phyloP scores from a whole-genome alignment of 2,113 vertebrate genomes.

The Ptyas mucosa region DNA sequence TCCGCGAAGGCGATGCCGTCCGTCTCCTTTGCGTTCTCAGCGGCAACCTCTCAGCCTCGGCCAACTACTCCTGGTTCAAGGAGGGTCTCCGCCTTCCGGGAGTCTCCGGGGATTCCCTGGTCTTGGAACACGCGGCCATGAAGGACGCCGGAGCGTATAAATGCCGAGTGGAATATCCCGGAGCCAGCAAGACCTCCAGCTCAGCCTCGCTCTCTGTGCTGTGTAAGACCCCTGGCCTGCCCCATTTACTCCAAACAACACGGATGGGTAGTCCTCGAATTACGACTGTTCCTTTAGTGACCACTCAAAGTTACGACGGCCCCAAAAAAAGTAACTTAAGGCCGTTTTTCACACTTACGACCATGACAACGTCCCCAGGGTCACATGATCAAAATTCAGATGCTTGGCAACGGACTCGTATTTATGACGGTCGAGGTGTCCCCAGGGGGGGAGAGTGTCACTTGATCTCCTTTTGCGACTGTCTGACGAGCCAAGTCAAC shows the following conservation, averaged over 20 bases:
- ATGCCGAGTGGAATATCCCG: not conserved
- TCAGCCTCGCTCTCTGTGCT: conserved; percentile 35
- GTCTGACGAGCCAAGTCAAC: too few species aligned
- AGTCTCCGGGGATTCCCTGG: not conserved
- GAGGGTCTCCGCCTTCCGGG: not conserved
- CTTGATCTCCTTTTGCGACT: too few species aligned
- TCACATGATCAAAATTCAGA: too few species aligned
- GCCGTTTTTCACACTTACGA: too few species aligned
- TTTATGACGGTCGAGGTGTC: not conserved
- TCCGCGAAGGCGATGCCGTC: conserved; percentile 44
- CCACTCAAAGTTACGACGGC: too few species aligned
- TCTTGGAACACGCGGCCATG: not conserved
- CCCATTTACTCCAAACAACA: rapidly evolving
- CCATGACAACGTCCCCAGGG: too few species aligned
- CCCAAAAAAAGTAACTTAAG: too few species aligned
- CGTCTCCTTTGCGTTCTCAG: conserved; percentile 52
- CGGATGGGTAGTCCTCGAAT: too few species aligned
- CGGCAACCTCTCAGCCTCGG: not conserved
- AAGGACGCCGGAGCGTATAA: conserved; percentile 34
- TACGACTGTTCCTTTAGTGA: not conserved
- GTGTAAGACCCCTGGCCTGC: conserved; percentile 20
- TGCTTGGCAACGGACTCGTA: not conserved
- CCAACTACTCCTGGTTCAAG: conserved; percentile 54
- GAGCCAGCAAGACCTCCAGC: conserved; percentile 13
- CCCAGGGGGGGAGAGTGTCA: too few species aligned